Percentiles rank a stretch among this genome's conserved stretches.
Evolutionary conservation across 2,888 invertebrate genomes (phyloP).

Genomic region (Drosophila emarginata): DNA sequence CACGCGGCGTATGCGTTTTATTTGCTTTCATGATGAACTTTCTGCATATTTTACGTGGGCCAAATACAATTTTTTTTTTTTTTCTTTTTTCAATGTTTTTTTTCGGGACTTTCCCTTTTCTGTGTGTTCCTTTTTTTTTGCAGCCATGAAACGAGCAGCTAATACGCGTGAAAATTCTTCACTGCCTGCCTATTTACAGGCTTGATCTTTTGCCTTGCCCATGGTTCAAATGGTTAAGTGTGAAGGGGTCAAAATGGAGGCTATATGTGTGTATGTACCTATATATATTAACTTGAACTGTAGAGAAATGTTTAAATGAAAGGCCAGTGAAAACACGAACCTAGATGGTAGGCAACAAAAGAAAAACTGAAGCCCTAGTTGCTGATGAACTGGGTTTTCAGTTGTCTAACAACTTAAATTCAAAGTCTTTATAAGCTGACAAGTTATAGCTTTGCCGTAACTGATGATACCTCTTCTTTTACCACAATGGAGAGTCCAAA

Average conservation of each 20-base stretch:
- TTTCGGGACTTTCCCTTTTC: slow-evolving; percentile 3
- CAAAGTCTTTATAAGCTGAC: not conserved
- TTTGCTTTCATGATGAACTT: slow-evolving; percentile 66
- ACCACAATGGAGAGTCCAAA: not conserved
- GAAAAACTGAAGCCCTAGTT: not conserved
- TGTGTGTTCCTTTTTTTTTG: not conserved
- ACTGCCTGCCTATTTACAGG: slow-evolving; percentile 6
- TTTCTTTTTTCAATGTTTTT: slow-evolving; percentile 2
- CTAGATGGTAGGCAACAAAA: not conserved
- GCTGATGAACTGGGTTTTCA: no score
- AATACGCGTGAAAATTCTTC: slow-evolving; percentile 57
- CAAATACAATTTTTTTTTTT: slow-evolving; percentile 25
- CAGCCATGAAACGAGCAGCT: slow-evolving; percentile 40
- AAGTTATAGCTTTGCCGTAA: no score
- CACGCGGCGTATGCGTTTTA: slow-evolving; percentile 69
- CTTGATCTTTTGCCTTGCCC: slow-evolving; percentile 20
- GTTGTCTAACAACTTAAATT: not conserved
- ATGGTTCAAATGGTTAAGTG: slow-evolving; percentile 32
- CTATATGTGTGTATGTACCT: not conserved
- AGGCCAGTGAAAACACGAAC: not conserved
- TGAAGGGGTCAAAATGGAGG: slow-evolving; percentile 1
- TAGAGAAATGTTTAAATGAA: not conserved
- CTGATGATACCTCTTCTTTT: no score
- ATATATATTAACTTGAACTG: slow-evolving; percentile 18
- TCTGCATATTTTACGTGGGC: slow-evolving; percentile 58